Conservation (phyloP, 1,140 invertebrate species). For the Magallana angulata region DNA sequence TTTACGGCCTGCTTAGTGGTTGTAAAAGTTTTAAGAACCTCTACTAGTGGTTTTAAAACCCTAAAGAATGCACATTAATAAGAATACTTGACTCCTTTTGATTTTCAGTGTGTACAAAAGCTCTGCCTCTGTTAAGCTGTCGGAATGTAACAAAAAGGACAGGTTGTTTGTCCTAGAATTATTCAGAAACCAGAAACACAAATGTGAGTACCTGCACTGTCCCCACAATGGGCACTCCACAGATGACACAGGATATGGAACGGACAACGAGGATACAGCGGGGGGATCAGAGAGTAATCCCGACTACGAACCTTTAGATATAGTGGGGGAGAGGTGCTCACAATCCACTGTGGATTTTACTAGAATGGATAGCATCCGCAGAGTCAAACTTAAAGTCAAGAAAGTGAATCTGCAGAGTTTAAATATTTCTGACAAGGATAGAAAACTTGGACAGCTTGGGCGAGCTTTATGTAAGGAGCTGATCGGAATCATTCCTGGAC, state of each 20-base stretch:
- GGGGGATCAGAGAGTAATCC: conserved; percentile 5
- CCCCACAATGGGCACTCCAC: conserved; percentile 40
- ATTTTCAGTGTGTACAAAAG: conserved; percentile 17
- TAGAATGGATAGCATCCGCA: conserved; percentile 48
- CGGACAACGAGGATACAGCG: conserved; percentile 39
- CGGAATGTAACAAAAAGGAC: neutral
- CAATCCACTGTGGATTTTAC: conserved; percentile 27
- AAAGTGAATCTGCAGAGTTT: conserved; percentile 56
- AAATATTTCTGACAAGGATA: conserved; percentile 18
- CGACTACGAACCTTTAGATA: neutral
- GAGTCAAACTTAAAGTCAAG: conserved; percentile 60
- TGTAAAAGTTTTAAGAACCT: too few species aligned
- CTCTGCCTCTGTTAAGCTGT: neutral
- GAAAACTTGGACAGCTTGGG: conserved; percentile 42
- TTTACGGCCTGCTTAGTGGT: too few species aligned
- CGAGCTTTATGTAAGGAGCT: conserved; percentile 49
- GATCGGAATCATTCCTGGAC: conserved; percentile 53
- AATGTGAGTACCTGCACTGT: neutral
- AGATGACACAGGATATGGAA: conserved; percentile 51
- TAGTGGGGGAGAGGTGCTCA: neutral
- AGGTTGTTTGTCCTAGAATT: neutral
- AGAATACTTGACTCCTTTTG: too few species aligned
- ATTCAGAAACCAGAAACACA: neutral
- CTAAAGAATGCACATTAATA: too few species aligned
- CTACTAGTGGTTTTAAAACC: too few species aligned